A percentile compares a stretch with the other conserved stretches of the same genome.
Conservation (phyloP, 2,888 invertebrate species). For the Agrochola lychnidis region DNA sequence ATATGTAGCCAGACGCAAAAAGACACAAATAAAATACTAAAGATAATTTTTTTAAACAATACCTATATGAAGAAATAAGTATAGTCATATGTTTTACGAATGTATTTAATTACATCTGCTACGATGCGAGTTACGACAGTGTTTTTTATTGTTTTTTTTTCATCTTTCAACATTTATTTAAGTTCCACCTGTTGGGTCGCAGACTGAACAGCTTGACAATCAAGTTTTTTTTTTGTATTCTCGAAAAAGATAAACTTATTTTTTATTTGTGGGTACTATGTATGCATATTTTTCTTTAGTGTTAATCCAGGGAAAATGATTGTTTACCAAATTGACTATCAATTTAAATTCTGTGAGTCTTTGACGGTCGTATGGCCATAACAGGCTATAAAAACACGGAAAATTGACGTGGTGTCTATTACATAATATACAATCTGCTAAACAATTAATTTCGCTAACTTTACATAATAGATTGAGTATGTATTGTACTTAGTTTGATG, state of each 20-base stretch:
- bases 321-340: not conserved
- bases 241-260: not conserved
- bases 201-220: conserved; percentile 33
- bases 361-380: not conserved
- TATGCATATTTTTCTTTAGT: not conserved
- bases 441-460: not conserved
- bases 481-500: not conserved
- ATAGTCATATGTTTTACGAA: not conserved
- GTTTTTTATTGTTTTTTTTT: conserved; percentile 14
- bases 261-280: not conserved
- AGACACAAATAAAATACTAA: not conserved
- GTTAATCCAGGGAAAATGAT: not conserved
- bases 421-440: not conserved
- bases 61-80: not conserved
- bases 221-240: conserved; percentile 13
- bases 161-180: conserved; percentile 4
- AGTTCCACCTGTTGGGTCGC: conserved; percentile 34
- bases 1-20: not conserved
- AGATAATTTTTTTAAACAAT: not conserved
- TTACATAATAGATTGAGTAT: not conserved
- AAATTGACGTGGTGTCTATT: not conserved
- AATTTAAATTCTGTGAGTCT: not conserved
- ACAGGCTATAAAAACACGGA: not conserved
- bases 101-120: conserved; percentile 32
- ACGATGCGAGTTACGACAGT: not conserved